These are phyloP conservation scores for Aproaerema taeniolella DNA, from an alignment of 2,888 invertebrate genomes.

Conservation along the genomic window DNA sequence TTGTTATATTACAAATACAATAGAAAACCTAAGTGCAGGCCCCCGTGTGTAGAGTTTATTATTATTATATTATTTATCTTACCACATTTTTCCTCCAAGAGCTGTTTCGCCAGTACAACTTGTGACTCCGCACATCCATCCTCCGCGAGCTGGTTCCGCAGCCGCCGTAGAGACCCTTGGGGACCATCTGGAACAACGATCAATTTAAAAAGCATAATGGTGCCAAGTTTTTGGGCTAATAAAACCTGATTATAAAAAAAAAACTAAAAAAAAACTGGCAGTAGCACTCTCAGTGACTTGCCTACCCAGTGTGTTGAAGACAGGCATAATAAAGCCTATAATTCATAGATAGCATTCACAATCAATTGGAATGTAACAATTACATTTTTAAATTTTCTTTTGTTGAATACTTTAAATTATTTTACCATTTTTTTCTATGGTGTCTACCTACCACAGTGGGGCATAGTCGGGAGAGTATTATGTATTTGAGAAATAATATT, in stretches of 20 bases:
- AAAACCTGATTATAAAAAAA: not conserved
- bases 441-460: no score
- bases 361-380: not conserved
- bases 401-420: no score
- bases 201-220: slow-evolving; percentile 20
- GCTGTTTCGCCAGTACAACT: slow-evolving; percentile 89
- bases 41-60: not conserved
- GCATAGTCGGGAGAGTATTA: no score
- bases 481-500: no score
- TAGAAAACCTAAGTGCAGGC: not conserved
- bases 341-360: not conserved
- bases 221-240: not conserved
- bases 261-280: not conserved
- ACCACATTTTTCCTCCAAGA: slow-evolving; percentile 89
- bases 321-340: not conserved
- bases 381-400: no score
- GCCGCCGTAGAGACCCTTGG: slow-evolving; percentile 79
- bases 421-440: no score
- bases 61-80: slow-evolving; percentile 25
- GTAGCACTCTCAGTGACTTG: not conserved
- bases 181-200: slow-evolving; percentile 78
- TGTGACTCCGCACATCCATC: slow-evolving; percentile 95
- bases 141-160: slow-evolving; percentile 86
- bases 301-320: not conserved
- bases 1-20: not conserved